Evolutionary conservation across 2,113 vertebrate genomes (phyloP), one percentile per base, ranked within the genome.

Genomic region (Prionailurus viverrinus): DNA sequence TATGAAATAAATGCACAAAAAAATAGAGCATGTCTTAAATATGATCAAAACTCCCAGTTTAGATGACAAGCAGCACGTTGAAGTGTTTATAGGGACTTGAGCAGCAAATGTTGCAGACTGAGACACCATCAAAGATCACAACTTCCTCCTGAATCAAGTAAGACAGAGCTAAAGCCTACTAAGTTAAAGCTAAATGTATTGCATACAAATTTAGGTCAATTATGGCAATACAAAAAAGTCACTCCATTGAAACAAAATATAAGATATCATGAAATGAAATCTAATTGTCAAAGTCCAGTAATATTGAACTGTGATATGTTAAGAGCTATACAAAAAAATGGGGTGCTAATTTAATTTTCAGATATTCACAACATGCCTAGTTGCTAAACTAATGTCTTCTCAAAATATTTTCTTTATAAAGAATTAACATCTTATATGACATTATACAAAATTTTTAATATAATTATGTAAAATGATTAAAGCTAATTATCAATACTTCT

Each of bases 1-100:
- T 51, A 80, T 87, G 27, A 92, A 91, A 97, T 55, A 95, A 90
- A 78, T 55, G 88, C 91, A 94, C 41, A 94, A 55, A 8, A 8
- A 48, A 91, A 68, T 3, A 58, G 25, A 94, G 80, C 36, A 45
- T 84, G 31, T 39, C 39, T 91, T 93, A 93, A 91, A 85, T 74
- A 91, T 80, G 15, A 82, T 55, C 71, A 65, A 87, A 93, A 76
- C 29, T 90, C 53, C 15, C 61, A 41, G 48, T 27, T 81, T 93
- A 91, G 11, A 68, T 89, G 74, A 81, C 16, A 91, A 95, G 39
- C 23, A 89, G 55, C 2, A 66, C 4, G 53, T 1, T 81, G 21
- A 93, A 65, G 7, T 41, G 8, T 48, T 82, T 68, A 73, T 41
- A 3, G 33, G 5, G 6, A 96, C 48, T 55, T 97, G 45, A 65